phyloP scores from a whole-genome alignment of 2,797 vertebrate species.

The Rhodeus uyekii region DNA sequence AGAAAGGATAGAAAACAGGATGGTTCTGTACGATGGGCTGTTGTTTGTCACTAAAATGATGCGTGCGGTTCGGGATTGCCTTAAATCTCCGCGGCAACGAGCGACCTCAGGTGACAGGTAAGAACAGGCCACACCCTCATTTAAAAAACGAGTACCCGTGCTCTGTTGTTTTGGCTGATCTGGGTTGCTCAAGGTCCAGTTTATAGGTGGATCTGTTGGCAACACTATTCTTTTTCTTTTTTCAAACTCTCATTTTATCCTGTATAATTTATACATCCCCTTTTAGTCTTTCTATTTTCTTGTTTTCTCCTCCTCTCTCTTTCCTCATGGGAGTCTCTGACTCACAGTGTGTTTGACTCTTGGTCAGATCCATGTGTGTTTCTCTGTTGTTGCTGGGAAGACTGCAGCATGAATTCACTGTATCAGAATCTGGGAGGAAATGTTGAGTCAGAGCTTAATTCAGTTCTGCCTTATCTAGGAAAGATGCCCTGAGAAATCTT shows the following conservation, averaged over 20 bases:
- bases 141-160: neutral
- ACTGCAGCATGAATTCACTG: neutral
- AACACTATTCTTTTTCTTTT: constrained; percentile 25
- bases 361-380: constrained; percentile 3
- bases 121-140: constrained; percentile 27
- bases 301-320: constrained; percentile 64
- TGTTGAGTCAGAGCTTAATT: constrained; percentile 14
- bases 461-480: neutral
- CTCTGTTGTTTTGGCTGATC: constrained; percentile 12
- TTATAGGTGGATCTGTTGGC: constrained; percentile 2
- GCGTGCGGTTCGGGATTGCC: constrained; percentile 68
- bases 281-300: neutral
- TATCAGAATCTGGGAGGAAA: neutral
- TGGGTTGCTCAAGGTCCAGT: neutral
- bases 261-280: constrained; percentile 17
- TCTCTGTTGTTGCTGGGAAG: constrained; percentile 30
- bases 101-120: constrained; percentile 57
- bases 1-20: neutral
- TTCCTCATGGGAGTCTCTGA: constrained; percentile 36
- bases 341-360: constrained; percentile 19
- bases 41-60: constrained; percentile 62
- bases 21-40: constrained; percentile 31
- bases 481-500: neutral
- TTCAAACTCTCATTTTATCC: neutral
- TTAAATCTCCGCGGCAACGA: constrained; percentile 64